Conservation (phyloP, 2,797 vertebrate genomes). For the Tokudaia tokunoshimensis region DNA sequence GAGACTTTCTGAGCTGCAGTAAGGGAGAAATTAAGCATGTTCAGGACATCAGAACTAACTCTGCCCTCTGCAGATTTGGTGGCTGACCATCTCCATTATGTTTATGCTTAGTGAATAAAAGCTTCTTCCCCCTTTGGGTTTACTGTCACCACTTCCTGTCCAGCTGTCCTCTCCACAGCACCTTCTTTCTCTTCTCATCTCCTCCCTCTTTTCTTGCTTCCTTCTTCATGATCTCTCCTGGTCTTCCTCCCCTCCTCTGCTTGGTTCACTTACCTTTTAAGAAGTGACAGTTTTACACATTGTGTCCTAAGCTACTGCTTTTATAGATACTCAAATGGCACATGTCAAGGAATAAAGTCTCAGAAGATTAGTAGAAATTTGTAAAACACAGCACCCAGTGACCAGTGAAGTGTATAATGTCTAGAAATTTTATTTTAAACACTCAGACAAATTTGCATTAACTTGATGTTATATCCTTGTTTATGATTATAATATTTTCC, state of each 20-base stretch:
- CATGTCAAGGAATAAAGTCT: not conserved
- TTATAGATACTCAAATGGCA: not conserved
- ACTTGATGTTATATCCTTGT: not conserved
- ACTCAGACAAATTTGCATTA: not conserved
- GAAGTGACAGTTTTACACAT: not conserved
- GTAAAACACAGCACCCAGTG: not conserved
- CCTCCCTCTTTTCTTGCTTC: not conserved
- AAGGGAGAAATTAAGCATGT: not conserved
- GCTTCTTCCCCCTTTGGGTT: not conserved
- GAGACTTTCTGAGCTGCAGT: not conserved
- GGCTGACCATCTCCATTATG: not conserved
- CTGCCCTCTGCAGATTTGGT: not conserved
- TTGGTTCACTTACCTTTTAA: not conserved
- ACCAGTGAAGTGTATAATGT: not conserved
- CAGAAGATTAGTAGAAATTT: not conserved
- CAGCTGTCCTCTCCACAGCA: rapidly evolving
- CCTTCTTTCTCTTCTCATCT: not conserved
- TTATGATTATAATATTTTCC: conserved; percentile 15
- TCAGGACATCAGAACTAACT: not conserved
- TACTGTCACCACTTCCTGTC: not conserved
- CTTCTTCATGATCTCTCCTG: too few species aligned
- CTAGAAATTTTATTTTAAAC: conserved; percentile 54
- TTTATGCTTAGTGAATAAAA: not conserved
- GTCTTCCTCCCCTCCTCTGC: not conserved
- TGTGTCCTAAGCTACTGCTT: not conserved